Conservation (phyloP, 2,797 vertebrate genomes). For the Sphenopsis melanotis region DNA sequence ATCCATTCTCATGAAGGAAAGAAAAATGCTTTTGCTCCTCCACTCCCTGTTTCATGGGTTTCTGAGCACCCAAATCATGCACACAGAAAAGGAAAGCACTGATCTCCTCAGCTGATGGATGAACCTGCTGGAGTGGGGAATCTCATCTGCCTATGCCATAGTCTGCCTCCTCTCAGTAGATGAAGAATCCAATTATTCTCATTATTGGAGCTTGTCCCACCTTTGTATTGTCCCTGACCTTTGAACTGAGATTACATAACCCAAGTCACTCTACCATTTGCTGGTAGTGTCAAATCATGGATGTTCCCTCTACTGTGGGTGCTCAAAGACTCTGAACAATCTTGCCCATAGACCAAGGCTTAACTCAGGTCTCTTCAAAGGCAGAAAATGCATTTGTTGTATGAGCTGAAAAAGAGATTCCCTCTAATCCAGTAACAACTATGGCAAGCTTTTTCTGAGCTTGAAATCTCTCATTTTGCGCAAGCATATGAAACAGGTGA, state of each 20-base stretch:
- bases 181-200: not conserved
- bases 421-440: conserved; percentile 35
- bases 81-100: not conserved
- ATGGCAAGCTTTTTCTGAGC: conserved; percentile 10
- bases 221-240: not conserved
- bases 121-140: not conserved
- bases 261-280: not conserved
- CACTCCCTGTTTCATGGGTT: not conserved
- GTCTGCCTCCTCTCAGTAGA: not conserved
- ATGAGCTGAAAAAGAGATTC: conserved; percentile 46
- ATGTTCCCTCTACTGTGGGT: accelerated
- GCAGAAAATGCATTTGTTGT: conserved; percentile 5
- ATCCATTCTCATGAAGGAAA: not conserved
- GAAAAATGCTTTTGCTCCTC: not conserved
- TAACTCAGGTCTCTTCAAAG: not conserved
- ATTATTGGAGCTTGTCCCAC: not conserved
- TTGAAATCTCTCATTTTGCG: conserved; percentile 7
- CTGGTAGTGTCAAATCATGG: not conserved
- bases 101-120: not conserved
- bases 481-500: conserved; percentile 25
- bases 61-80: not conserved
- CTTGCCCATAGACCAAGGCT: not conserved
- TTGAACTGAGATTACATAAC: not conserved
- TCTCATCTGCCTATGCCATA: not conserved
- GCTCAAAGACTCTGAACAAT: not conserved